Evolutionary conservation across 2,113 vertebrate genomes (phyloP), one percentile per base, ranked within the genome.

Genomic region (Bubo bubo): DNA sequence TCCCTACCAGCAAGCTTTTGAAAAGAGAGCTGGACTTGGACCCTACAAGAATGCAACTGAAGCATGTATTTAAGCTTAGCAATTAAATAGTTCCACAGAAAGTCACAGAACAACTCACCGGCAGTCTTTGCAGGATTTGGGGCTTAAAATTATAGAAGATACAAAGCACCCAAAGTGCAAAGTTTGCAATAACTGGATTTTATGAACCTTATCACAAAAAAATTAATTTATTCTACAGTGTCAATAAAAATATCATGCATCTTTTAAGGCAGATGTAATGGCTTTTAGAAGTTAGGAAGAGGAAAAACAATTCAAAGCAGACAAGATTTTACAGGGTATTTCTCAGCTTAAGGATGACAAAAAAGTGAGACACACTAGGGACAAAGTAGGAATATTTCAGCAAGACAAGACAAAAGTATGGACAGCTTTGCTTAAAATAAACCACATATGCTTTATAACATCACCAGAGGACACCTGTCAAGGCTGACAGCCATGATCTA

Each of bases 401-500:
- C 24, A 91, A 62, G 68, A 85, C 47, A 89, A 83, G 50, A 83
- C 23, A 59, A 49, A 91, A 52, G 20, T 43, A 92, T 34, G 58
- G 79, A 59, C 64, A 94, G 27, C 20, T 84, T 86, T 87, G 58
- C 75, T 85, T 72, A 91, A 94, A 96, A 92, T 63, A 71, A 89
- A 60, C 34, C 14, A 55, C 62, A 73, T 47, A 72, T 21, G 35
- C 89, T 92, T 81, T 73, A 34, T 74, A 74, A 74, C 22, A 55
- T 52, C 79, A 91, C 63, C 32, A 79, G 81, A 96, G 23, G 52
- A 91, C 67, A 81, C 68, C 43, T 95, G 79, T 96, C 79, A 97
- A 74, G 30, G 32, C 45, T 77, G 56, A 72, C 37, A 59, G 35
- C 82, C 67, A 37, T 14, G 12, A 94, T 79, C 28, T 11, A 83